A percentile compares a stretch with the other conserved stretches of the same genome.
Evolutionary conservation across 2,797 vertebrate species (phyloP).

Genomic region (Graptemys geographica): DNA sequence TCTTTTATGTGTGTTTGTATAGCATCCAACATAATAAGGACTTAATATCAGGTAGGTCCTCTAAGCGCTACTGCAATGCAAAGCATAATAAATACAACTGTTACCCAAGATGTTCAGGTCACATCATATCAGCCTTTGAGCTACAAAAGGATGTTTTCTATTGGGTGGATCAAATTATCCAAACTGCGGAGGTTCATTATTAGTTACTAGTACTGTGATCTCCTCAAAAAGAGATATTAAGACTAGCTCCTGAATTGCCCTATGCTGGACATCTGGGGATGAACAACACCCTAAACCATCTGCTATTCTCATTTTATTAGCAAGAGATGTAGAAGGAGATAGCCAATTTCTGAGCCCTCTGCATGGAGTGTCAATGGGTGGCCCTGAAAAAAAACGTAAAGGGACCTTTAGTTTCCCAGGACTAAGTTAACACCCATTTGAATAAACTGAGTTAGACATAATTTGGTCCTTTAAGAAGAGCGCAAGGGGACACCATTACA

Average conservation of each 20-base stretch:
- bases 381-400: slow-evolving; percentile 10
- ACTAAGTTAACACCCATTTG: background rate
- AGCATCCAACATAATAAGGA: background rate
- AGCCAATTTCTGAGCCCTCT: background rate
- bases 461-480: background rate
- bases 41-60: background rate
- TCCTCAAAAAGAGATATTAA: background rate
- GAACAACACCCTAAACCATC: background rate
- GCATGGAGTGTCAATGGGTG: background rate
- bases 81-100: background rate
- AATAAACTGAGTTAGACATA: background rate
- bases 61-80: background rate
- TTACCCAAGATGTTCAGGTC: background rate
- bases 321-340: background rate
- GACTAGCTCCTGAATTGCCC: background rate
- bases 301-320: background rate
- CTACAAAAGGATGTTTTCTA: background rate
- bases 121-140: background rate
- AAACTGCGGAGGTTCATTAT: background rate
- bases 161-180: background rate
- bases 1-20: background rate
- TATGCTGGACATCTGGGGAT: background rate
- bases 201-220: background rate
- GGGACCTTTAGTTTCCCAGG: background rate
- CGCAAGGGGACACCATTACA: background rate